These are phyloP conservation scores for Neoniphon sammara DNA, from an alignment of 2,797 vertebrate species.

Conservation along the genomic window DNA sequence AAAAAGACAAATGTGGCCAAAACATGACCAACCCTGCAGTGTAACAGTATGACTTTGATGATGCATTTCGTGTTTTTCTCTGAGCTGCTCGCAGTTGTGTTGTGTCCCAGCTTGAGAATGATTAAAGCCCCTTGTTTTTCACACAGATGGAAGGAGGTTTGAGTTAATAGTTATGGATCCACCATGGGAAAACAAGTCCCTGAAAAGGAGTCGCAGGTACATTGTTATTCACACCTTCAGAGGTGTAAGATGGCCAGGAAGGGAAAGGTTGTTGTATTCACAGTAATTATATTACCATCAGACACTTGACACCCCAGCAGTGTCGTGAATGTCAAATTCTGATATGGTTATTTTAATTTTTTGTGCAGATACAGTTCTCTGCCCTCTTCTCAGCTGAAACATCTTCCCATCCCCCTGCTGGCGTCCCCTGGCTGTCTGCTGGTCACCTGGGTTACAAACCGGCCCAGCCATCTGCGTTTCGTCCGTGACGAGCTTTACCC, in stretches of 20 bases:
- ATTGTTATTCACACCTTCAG: not conserved
- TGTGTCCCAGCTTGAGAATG: slow-evolving; percentile 9
- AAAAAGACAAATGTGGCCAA: not conserved
- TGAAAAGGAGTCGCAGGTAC: slow-evolving; percentile 95
- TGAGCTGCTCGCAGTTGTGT: not conserved
- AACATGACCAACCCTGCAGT: not conserved
- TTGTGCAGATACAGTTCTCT: slow-evolving; percentile 87
- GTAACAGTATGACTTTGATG: not conserved
- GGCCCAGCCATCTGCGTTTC: slow-evolving; percentile 89
- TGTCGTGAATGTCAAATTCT: not conserved
- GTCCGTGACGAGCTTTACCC: slow-evolving; percentile 93
- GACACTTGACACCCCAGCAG: not conserved
- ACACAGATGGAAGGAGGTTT: slow-evolving; percentile 86
- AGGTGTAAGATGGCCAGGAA: not conserved
- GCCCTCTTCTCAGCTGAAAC: slow-evolving; percentile 88
- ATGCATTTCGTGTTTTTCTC: slow-evolving; percentile 6
- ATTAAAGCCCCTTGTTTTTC: slow-evolving; percentile 47
- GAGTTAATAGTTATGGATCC: slow-evolving; percentile 93
- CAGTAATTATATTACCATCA: no score
- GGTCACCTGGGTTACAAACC: slow-evolving; percentile 96
- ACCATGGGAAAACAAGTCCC: slow-evolving; percentile 97
- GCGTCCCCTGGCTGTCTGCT: slow-evolving; percentile 88
- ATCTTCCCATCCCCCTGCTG: slow-evolving; percentile 86
- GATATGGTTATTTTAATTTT: not conserved
- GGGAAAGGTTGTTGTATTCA: not conserved